phyloP scores from a whole-genome alignment of 2,888 invertebrate genomes.

The Bellardia pandia region DNA sequence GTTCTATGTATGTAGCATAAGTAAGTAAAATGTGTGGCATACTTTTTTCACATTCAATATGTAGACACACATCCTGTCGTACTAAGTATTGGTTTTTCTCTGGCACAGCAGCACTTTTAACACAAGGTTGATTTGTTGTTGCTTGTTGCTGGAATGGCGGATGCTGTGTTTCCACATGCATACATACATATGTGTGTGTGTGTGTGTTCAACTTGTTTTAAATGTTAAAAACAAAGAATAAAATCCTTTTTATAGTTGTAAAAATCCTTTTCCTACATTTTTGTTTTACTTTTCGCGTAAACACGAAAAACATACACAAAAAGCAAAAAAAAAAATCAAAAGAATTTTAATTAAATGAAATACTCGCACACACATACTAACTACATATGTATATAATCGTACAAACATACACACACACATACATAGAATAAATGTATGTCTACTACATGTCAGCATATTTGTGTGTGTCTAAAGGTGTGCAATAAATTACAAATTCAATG shows the following conservation, averaged over 20 bases:
- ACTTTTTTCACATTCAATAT: conserved; percentile 14
- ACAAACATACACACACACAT: neutral
- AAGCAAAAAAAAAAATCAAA: neutral
- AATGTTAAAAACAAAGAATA: conserved; percentile 31
- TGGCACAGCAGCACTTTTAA: neutral
- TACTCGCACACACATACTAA: neutral
- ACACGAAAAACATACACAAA: conserved; percentile 18
- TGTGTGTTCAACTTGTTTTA: conserved; percentile 15
- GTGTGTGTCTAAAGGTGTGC: neutral
- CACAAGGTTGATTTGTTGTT: neutral
- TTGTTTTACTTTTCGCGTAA: conserved; percentile 39
- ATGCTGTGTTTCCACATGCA: neutral
- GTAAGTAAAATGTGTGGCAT: conserved; percentile 19
- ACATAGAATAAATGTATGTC: no score
- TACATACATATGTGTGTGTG: conserved; percentile 43
- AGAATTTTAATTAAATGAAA: conserved; percentile 67
- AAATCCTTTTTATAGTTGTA: conserved; percentile 52
- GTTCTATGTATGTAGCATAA: no score
- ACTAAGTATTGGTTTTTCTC: neutral
- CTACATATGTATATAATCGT: neutral
- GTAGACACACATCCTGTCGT: no score
- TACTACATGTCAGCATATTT: neutral
- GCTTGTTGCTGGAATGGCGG: neutral
- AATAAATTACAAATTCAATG: conserved; percentile 20
- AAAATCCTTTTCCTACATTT: conserved; percentile 50